phyloP scores from a whole-genome alignment of 1,140 invertebrate species.

The Drosophila teissieri region DNA sequence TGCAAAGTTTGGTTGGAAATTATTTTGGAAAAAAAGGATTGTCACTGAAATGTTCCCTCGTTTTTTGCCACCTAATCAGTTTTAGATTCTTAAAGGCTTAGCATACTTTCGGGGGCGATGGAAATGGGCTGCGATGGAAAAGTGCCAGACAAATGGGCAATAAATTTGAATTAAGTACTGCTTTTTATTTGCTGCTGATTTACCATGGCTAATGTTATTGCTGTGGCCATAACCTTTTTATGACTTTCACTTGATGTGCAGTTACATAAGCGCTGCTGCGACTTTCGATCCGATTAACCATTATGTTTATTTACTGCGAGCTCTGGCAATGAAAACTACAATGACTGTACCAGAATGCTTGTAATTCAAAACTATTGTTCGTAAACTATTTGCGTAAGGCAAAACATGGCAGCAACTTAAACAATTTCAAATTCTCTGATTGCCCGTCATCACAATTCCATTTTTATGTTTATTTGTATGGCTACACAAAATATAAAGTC shows the following conservation, averaged over 20 bases:
- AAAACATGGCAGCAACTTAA: neutral
- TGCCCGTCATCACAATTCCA: slow-evolving; percentile 44
- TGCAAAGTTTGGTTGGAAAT: neutral
- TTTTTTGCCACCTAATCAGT: slow-evolving; percentile 45
- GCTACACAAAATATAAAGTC: slow-evolving; percentile 15
- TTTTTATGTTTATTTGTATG: slow-evolving; percentile 28
- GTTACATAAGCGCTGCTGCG: slow-evolving; percentile 16
- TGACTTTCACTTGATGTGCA: slow-evolving; percentile 35
- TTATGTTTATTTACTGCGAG: slow-evolving; percentile 16
- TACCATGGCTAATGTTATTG: slow-evolving; percentile 44
- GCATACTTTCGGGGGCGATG: slow-evolving; percentile 26
- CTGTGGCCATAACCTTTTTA: slow-evolving; percentile 35
- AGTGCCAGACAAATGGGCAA: slow-evolving; percentile 21
- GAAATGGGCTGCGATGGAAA: slow-evolving; percentile 3
- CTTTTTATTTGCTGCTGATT: slow-evolving; percentile 36
- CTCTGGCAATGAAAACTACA: slow-evolving; percentile 5
- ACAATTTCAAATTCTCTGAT: slow-evolving; percentile 41
- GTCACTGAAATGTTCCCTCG: neutral
- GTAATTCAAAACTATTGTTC: neutral
- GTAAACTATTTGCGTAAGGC: too few relatives aligned
- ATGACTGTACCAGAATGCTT: neutral
- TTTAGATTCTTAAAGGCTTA: slow-evolving; percentile 19
- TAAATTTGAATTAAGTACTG: slow-evolving; percentile 43
- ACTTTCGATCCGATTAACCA: slow-evolving; percentile 8
- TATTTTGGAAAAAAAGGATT: neutral